Evolutionary conservation across 2,888 invertebrate genomes (phyloP).

Genomic region (Drosophila affinis): DNA sequence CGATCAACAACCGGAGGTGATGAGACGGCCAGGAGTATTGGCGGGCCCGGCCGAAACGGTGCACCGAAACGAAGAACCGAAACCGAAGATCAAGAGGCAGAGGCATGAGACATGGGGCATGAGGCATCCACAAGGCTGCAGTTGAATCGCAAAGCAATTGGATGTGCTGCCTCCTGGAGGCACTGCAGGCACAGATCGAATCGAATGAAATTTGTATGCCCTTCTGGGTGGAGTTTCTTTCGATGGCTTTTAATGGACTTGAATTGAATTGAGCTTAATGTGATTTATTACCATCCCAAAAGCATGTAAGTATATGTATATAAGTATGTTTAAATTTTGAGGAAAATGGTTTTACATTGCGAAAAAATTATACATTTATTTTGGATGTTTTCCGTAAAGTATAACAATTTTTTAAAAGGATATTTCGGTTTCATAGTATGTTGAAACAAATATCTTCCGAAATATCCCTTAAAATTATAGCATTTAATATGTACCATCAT

Average conservation of each 20-base stretch:
- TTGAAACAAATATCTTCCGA: no score
- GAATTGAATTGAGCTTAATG: neutral
- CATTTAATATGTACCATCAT: no score
- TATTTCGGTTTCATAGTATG: no score
- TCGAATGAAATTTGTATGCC: neutral
- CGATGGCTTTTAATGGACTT: neutral
- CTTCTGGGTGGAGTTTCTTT: conserved; percentile 7
- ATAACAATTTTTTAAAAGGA: neutral
- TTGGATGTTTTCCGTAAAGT: neutral
- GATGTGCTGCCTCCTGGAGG: conserved; percentile 52
- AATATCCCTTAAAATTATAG: no score
- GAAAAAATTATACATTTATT: no score
- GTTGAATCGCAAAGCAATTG: conserved; percentile 53
- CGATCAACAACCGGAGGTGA: conserved; percentile 76
- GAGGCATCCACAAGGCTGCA: conserved; percentile 4
- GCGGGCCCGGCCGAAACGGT: conserved; percentile 24
- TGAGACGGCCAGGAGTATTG: conserved; percentile 35
- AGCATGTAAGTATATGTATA: neutral
- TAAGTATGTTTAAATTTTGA: neutral
- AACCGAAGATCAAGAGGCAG: conserved; percentile 17
- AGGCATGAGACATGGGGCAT: neutral
- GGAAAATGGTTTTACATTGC: no score
- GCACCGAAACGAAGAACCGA: conserved; percentile 36
- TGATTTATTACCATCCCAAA: neutral
- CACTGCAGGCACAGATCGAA: neutral